Percentiles rank a stretch among this genome's conserved stretches.
Conservation (phyloP, 2,113 vertebrate genomes). For the Rostratula benghalensis region DNA sequence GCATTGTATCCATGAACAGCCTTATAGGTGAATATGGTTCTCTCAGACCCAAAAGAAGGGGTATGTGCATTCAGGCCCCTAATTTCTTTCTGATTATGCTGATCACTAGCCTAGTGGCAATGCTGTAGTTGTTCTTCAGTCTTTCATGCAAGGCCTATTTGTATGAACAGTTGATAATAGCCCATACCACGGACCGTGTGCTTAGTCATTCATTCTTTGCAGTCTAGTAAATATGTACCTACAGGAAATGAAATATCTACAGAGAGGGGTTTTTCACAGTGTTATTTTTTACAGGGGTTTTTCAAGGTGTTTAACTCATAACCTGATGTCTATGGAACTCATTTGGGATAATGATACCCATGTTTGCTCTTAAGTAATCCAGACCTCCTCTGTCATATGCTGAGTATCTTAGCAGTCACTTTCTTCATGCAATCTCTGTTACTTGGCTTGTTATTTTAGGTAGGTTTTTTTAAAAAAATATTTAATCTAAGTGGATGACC, state of each 20-base stretch:
- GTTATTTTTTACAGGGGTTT: background rate
- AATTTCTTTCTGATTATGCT: background rate
- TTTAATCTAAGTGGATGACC: background rate
- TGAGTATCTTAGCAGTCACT: background rate
- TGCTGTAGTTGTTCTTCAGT: background rate
- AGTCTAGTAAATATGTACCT: background rate
- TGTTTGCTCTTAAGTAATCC: background rate
- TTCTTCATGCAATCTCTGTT: background rate
- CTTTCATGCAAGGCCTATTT: background rate
- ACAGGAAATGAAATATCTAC: background rate
- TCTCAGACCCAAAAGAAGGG: background rate
- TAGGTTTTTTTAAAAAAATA: rapidly evolving
- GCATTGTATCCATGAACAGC: background rate
- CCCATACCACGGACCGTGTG: background rate
- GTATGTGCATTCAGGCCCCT: background rate
- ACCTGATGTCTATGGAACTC: background rate
- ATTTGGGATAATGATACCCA: background rate
- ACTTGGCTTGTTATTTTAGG: background rate
- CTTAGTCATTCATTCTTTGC: background rate
- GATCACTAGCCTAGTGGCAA: background rate
- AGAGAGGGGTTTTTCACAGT: background rate
- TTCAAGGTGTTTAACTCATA: background rate
- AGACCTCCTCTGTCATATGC: background rate
- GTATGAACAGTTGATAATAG: background rate
- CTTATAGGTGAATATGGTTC: background rate